Percentiles rank a stretch among this genome's conserved stretches.
These are phyloP conservation scores for Callorhinus ursinus DNA, from an alignment of 2,113 vertebrate genomes.

Conservation along the genomic window DNA sequence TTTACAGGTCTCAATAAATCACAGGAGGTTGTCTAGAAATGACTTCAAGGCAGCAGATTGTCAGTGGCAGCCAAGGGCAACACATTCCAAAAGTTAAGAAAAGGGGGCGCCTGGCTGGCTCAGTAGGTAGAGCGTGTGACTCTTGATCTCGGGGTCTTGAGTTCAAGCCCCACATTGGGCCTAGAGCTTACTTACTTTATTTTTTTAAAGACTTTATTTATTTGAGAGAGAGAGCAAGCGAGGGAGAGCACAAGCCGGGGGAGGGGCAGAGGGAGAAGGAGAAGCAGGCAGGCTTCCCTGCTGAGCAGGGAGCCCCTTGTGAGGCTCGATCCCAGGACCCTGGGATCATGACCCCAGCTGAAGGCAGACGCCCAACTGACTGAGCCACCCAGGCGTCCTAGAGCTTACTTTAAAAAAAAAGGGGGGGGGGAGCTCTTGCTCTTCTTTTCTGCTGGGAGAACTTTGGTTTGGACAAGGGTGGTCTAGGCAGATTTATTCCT, in stretches of 20 bases:
- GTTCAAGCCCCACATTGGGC: background rate
- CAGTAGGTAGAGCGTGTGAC: background rate
- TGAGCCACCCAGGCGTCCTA: no score
- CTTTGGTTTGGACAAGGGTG: background rate
- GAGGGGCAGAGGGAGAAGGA: no score
- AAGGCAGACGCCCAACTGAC: no score
- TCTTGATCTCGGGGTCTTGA: background rate
- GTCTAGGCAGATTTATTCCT: background rate
- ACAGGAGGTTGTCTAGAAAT: background rate
- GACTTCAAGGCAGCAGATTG: background rate
- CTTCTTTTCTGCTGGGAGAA: background rate
- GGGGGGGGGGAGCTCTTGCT: background rate
- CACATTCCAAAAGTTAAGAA: background rate
- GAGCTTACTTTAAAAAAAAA: background rate
- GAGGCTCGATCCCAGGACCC: no score
- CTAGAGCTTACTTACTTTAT: background rate
- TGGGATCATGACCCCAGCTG: no score
- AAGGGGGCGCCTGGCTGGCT: background rate
- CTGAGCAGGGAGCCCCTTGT: no score
- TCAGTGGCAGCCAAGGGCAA: background rate
- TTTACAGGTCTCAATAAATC: background rate
- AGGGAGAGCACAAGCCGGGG: no score
- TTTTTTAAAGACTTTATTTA: no score
- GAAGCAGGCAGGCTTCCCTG: no score
- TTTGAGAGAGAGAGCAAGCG: no score